phyloP scores from a whole-genome alignment of 2,888 invertebrate species.

The Drosophila siamana region DNA sequence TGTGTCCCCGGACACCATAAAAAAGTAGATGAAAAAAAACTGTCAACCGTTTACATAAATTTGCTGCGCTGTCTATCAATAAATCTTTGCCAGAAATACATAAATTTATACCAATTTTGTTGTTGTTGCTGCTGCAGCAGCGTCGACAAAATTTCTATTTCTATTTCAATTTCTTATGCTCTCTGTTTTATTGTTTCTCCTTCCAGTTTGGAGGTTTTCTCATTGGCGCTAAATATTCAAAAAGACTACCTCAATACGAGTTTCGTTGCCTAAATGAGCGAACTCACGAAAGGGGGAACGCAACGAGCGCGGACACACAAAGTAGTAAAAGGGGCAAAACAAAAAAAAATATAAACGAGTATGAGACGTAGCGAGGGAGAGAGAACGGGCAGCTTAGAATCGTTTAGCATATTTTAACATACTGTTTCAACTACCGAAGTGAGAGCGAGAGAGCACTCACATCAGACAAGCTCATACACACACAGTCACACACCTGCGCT shows the following conservation, averaged over 20 bases:
- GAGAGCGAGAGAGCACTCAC: slow-evolving; percentile 35
- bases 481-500: slow-evolving; percentile 35
- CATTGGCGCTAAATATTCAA: slow-evolving; percentile 64
- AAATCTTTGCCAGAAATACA: slow-evolving; percentile 64
- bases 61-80: slow-evolving; percentile 65
- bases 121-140: slow-evolving; percentile 28
- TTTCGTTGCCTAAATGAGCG: slow-evolving; percentile 74
- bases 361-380: slow-evolving; percentile 10
- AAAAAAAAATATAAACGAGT: slow-evolving; percentile 44
- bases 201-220: slow-evolving; percentile 20
- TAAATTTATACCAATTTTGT: slow-evolving; percentile 50
- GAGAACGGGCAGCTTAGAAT: slow-evolving; percentile 46
- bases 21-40: slow-evolving; percentile 20
- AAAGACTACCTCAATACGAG: slow-evolving; percentile 81
- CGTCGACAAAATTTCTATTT: slow-evolving; percentile 29
- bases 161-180: slow-evolving; percentile 1
- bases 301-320: slow-evolving; percentile 9
- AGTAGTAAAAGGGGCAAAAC: slow-evolving; percentile 1
- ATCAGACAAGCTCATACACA: slow-evolving; percentile 5
- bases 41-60: slow-evolving; percentile 71
- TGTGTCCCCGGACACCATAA: slow-evolving; percentile 22
- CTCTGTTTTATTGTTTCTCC: slow-evolving; percentile 25
- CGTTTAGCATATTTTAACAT: slow-evolving; percentile 77
- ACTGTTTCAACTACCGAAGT: slow-evolving; percentile 41
- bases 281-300: background rate